Conservation (phyloP, 1,140 invertebrate genomes). For the Metopolophium dirhodum region DNA sequence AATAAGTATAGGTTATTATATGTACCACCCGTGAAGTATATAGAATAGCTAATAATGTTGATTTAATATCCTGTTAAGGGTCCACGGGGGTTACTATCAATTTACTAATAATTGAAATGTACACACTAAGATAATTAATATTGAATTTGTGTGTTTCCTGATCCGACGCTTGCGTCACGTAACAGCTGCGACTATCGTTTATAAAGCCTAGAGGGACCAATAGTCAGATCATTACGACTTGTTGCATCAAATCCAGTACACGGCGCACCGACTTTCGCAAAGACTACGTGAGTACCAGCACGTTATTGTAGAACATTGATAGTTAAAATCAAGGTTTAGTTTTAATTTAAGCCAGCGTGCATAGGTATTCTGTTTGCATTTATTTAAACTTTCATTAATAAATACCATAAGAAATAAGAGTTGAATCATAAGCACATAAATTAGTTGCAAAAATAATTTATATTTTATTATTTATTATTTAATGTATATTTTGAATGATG, state of each 20-base stretch:
- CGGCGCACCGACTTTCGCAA: conserved; percentile 29
- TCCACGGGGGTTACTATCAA: conserved; percentile 8
- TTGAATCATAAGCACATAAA: neutral
- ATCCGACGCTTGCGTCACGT: conserved; percentile 42
- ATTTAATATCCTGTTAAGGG: conserved; percentile 31
- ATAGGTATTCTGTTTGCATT: neutral
- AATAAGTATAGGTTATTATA: neutral
- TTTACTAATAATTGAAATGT: conserved; percentile 25
- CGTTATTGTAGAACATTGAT: neutral
- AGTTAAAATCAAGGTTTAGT: neutral
- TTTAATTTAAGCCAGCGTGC: neutral
- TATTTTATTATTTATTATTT: neutral
- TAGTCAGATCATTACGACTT: conserved; percentile 55
- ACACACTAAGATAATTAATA: conserved; percentile 17
- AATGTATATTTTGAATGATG: neutral
- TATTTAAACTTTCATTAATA: neutral
- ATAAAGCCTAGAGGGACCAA: conserved; percentile 45
- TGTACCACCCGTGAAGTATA: conserved; percentile 22
- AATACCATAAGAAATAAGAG: neutral
- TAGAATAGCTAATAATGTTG: conserved; percentile 9
- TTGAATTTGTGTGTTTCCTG: neutral
- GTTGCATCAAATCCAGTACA: conserved; percentile 45
- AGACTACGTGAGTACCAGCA: conserved; percentile 34
- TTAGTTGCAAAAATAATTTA: neutral
- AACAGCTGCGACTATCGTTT: conserved; percentile 22